These are phyloP conservation scores for Alentia gelatinosa DNA, from an alignment of 2,888 invertebrate species.

Conservation along the genomic window DNA sequence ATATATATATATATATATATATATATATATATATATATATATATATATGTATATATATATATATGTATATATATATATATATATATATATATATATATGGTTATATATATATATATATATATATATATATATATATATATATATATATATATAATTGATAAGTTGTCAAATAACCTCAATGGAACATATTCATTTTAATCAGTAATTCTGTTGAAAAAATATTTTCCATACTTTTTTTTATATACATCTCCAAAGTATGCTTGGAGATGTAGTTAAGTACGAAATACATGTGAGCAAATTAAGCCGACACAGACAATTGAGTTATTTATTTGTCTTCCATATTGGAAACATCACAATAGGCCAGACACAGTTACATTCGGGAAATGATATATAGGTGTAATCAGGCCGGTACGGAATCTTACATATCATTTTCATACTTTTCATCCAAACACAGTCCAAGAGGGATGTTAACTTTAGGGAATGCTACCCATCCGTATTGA, in stretches of 20 bases:
- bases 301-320: no score
- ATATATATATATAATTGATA: background rate
- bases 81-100: constrained; percentile 38
- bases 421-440: no score
- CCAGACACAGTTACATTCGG: no score
- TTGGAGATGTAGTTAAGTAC: no score
- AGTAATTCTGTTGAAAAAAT: background rate
- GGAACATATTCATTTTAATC: background rate
- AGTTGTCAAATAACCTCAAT: background rate
- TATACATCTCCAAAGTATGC: background rate
- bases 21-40: constrained; percentile 55
- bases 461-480: no score
- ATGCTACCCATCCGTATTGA: no score
- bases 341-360: no score
- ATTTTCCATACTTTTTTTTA: background rate
- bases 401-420: no score
- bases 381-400: no score
- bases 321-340: no score
- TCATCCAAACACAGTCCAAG: no score
- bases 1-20: constrained; percentile 47
- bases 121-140: background rate
- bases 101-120: background rate
- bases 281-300: no score
- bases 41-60: constrained; percentile 49
- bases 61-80: constrained; percentile 52